These are phyloP conservation scores for Vesta saturnalis DNA, from an alignment of 2,888 invertebrate species.

Conservation along the genomic window DNA sequence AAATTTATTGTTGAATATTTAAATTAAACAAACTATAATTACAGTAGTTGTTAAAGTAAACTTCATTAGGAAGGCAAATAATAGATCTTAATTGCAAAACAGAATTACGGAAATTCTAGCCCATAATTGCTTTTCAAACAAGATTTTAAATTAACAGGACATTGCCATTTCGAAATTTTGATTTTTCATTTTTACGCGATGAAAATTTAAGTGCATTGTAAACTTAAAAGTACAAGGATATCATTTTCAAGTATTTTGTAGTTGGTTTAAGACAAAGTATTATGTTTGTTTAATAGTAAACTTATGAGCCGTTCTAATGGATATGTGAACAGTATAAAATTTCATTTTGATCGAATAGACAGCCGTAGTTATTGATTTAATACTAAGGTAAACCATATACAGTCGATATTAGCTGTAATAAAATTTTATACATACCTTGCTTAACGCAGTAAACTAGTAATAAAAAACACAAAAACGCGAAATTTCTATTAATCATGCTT, in stretches of 20 bases:
- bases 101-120: slow-evolving; percentile 23
- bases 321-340: slow-evolving; percentile 31
- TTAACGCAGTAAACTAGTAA: slow-evolving; percentile 43
- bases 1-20: slow-evolving; percentile 5
- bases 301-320: slow-evolving; percentile 30
- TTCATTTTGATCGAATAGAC: slow-evolving; percentile 38
- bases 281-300: slow-evolving; percentile 26
- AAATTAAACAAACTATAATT: slow-evolving; percentile 20
- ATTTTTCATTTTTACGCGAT: not conserved
- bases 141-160: slow-evolving; percentile 23
- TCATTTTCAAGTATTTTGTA: not conserved
- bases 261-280: slow-evolving; percentile 7
- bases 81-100: slow-evolving; percentile 30
- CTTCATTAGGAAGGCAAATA: slow-evolving; percentile 32
- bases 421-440: slow-evolving; percentile 41
- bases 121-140: slow-evolving; percentile 30
- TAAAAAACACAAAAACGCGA: slow-evolving; percentile 44
- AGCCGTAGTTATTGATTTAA: slow-evolving; percentile 36
- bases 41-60: slow-evolving; percentile 27
- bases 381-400: slow-evolving; percentile 28
- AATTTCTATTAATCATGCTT: slow-evolving; percentile 41
- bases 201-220: not conserved
- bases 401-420: slow-evolving; percentile 35
- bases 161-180: slow-evolving; percentile 19
- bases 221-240: slow-evolving; percentile 3